Percentiles rank a stretch among this genome's conserved stretches.
phyloP scores from a whole-genome alignment of 2,113 vertebrate genomes.

The Grus americana region DNA sequence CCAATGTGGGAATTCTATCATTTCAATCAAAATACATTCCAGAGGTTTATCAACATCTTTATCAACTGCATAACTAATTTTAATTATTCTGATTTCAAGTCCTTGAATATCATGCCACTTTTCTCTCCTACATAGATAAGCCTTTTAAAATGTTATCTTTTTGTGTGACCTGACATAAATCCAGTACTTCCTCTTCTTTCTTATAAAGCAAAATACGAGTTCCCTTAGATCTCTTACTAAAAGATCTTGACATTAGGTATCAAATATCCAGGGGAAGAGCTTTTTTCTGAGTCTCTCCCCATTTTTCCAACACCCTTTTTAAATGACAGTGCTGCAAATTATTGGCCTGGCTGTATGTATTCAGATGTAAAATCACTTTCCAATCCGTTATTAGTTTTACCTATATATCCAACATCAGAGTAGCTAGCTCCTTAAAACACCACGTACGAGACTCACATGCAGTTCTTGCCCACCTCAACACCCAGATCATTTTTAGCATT shows the following conservation, averaged over 20 bases:
- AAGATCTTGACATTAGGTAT: background rate
- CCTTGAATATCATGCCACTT: background rate
- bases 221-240: background rate
- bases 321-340: background rate
- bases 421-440: background rate
- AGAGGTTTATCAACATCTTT: background rate
- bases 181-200: background rate
- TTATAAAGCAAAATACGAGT: background rate
- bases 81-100: background rate
- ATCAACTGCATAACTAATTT: background rate
- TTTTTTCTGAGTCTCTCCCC: background rate
- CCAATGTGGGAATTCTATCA: background rate
- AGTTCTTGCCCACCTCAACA: background rate
- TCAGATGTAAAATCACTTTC: background rate
- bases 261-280: rapidly evolving
- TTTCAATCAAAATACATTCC: background rate
- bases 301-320: background rate
- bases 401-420: background rate
- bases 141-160: background rate
- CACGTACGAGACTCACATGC: rapidly evolving
- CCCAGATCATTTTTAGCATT: background rate
- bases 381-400: background rate
- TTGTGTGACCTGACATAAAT: background rate
- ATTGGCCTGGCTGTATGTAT: background rate
- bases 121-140: background rate